A percentile compares a stretch with the other conserved stretches of the same genome.
Conservation (phyloP, 2,888 invertebrate species). For the Lepidonotus clava region DNA sequence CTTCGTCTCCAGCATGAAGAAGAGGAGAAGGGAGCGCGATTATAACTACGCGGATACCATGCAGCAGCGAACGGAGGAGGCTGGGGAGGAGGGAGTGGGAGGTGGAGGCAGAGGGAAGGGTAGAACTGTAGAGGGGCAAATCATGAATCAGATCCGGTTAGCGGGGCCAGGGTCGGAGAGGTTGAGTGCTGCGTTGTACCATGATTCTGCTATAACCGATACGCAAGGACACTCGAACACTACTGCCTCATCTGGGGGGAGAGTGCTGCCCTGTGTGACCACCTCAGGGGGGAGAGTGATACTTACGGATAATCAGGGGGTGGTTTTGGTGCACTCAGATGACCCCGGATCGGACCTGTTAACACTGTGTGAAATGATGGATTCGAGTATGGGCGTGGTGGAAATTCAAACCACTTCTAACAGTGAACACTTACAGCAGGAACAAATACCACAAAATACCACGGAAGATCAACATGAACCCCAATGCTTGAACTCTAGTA, state of each 20-base stretch:
- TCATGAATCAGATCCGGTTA: background rate
- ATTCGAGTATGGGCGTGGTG: background rate
- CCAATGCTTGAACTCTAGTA: no score
- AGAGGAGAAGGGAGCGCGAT: conserved; percentile 61
- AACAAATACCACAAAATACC: no score
- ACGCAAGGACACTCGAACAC: no score
- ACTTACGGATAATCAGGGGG: background rate
- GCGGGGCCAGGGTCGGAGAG: background rate
- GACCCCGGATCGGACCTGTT: conserved; percentile 16
- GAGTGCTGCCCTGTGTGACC: no score
- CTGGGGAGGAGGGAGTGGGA: background rate
- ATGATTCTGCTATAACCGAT: no score
- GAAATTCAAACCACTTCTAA: background rate
- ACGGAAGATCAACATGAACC: no score
- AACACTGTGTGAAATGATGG: background rate
- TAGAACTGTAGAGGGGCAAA: background rate
- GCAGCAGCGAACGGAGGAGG: background rate
- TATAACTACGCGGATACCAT: conserved; percentile 53
- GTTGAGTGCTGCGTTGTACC: background rate
- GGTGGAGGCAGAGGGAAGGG: background rate
- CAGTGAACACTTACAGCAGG: no score
- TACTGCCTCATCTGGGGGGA: no score
- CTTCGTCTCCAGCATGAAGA: conserved; percentile 68
- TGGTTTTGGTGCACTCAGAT: background rate
- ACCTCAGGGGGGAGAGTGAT: background rate